Evolutionary conservation across 2,888 invertebrate genomes (phyloP), one percentile per base, ranked within the genome.

Genomic region (Cacoxenus indagator): DNA sequence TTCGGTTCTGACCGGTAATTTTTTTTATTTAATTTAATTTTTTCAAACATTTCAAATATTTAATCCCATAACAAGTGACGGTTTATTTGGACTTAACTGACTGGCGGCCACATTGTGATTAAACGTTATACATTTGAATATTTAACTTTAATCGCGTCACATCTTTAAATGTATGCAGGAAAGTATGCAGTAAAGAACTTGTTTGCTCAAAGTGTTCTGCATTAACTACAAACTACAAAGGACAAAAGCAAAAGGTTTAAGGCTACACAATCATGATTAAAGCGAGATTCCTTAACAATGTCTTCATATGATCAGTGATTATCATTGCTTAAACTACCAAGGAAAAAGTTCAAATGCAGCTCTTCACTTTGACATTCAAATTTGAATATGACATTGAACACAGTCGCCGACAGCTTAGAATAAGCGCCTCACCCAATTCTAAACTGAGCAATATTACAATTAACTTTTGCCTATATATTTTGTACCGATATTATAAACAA

Each of bases 401-500:
- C 2, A 37, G 1, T 11, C 1, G 14, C 37, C 8, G 17, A 51
- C 24, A 51, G 19, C 9, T 22, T n/a, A n/a, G n/a, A 43, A 43
- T n/a, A n/a, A 8, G 14, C 45, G 45, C 0, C 11, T n/a, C 11
- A 43, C 11, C 45, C 45, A 43, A 43, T 5, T n/a, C 11, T n/a
- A 43, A 43, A 65, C 54, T 37, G 62, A 37, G 37, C 0, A 2
- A 14, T 37, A 37, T 5, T 54, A 72, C 71, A 76, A 81, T 80
- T 76, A 83, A 82, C 82, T 78, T 83, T 83, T 83, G 75, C 82
- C 82, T 73, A 78, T 75, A 70, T 83, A 69, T 70, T 31, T 26
- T 66, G 37, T 64, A n/a, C 46, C 31, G 46, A 70, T 59, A 68
- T 22, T 65, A 62, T 19, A 11, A 45, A n/a, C 51, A 45, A 6